Evolutionary conservation across 2,888 invertebrate species (phyloP), one percentile per base, ranked within the genome.

Genomic region (Erebia palarica): DNA sequence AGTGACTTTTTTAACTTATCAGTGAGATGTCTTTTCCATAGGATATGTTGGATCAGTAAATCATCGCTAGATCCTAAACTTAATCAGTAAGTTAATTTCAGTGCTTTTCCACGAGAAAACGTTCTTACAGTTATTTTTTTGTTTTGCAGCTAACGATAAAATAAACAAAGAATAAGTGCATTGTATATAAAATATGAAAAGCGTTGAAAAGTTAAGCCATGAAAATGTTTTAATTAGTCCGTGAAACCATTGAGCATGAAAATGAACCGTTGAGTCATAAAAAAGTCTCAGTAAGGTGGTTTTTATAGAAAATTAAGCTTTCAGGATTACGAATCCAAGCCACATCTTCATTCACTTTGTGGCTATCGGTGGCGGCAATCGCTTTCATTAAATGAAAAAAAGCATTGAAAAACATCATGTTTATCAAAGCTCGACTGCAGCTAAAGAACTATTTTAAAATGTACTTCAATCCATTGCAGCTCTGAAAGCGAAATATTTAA

Each of bases 381-480:
- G 68, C 53, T 61, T 68, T 68, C 60, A 68, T 68, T 68, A 53
- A 68, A 60, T 67, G 66, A 67, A 47, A 44, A 27, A 47, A 47
- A 47, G 13, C 11, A 47, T 47, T 47, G 47, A 47, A 67, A 63
- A 67, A 67, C 67, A 67, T 67, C 59, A 67, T 67, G 67, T 67
- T 67, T 67, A 67, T 67, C 65, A 67, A 67, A 67, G 67, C 67
- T 49, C 11, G n/a, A n/a, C 49, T 67, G 67, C 67, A 67, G 67
- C 49, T 59, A 59, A 67, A 67, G 59, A 67, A 67, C 49, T 67
- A 67, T 67, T 67, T 67, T 47, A 51, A 67, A 67, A 67, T 67
- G 27, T 67, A 49, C 67, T 67, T 49, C 59, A 67, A 59, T 67
- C 59, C 67, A 67, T 67, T 67, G 16, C 27, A 49, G 27, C 59